Evolutionary conservation across 2,797 vertebrate genomes (phyloP).

Genomic region (Tragopan temminckii): DNA sequence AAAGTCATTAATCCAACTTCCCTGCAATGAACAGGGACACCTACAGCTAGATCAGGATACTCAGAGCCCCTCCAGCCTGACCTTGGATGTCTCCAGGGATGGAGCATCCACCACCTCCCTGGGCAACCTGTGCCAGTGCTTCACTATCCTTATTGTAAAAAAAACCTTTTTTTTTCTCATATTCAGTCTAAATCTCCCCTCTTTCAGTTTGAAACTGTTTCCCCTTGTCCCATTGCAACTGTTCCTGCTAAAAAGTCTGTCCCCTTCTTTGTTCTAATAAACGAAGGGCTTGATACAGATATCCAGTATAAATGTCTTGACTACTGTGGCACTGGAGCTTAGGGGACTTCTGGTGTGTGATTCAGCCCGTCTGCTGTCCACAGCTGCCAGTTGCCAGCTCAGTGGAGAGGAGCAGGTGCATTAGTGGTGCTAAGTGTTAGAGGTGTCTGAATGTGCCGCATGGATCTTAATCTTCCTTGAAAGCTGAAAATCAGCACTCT

Average conservation of each 20-base stretch:
- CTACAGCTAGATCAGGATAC: background rate
- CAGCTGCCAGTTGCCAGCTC: background rate
- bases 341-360: background rate
- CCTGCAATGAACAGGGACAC: background rate
- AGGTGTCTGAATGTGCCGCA: background rate
- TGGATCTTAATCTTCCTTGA: constrained; percentile 27
- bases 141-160: background rate
- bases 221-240: too few species aligned
- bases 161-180: background rate
- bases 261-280: background rate
- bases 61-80: background rate
- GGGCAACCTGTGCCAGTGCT: background rate
- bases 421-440: background rate
- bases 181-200: background rate
- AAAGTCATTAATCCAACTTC: background rate
- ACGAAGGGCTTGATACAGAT: background rate
- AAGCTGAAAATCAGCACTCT: background rate
- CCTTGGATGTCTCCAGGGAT: background rate
- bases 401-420: background rate
- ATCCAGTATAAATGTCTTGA: background rate
- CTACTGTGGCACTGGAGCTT: background rate
- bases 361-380: background rate
- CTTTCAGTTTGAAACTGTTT: background rate
- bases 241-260: background rate
- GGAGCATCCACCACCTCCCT: background rate